These are phyloP conservation scores for Lophius americanus DNA, from an alignment of 2,797 vertebrate genomes.

Conservation along the genomic window DNA sequence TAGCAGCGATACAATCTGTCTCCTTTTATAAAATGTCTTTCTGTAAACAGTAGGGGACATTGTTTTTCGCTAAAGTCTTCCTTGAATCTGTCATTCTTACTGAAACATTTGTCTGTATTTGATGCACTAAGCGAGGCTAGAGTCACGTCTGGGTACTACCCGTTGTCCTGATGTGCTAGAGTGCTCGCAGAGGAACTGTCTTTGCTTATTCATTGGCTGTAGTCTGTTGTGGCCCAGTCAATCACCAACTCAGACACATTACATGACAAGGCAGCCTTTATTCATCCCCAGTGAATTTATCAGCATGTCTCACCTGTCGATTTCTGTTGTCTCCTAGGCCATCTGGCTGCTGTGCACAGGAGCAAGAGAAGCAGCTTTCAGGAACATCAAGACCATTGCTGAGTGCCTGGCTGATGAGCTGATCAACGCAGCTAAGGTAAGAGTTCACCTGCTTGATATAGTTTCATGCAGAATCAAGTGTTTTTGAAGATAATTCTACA, in stretches of 20 bases:
- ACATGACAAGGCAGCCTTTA: rapidly evolving
- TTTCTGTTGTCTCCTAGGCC: slow-evolving; percentile 74
- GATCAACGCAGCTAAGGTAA: slow-evolving; percentile 95
- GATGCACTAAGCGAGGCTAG: slow-evolving; percentile 73
- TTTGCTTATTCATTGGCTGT: slow-evolving; percentile 85
- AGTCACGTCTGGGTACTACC: slow-evolving; percentile 72
- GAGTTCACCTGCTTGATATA: neutral
- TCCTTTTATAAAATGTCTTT: too few relatives aligned
- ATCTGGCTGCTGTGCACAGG: slow-evolving; percentile 97
- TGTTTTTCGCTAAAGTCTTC: neutral
- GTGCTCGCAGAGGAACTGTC: slow-evolving; percentile 80
- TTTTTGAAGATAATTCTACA: neutral
- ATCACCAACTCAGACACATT: slow-evolving; percentile 83
- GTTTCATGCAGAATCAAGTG: neutral
- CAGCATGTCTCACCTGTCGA: neutral
- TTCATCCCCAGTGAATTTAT: neutral
- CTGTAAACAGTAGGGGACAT: too few relatives aligned
- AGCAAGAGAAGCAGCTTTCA: slow-evolving; percentile 94
- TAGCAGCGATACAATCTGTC: too few relatives aligned
- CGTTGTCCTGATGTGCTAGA: slow-evolving; percentile 82
- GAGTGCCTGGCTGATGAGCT: slow-evolving; percentile 96
- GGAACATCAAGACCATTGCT: slow-evolving; percentile 96
- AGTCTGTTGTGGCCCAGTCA: slow-evolving; percentile 74
- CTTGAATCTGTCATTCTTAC: neutral
- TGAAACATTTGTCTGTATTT: neutral